phyloP scores from a whole-genome alignment of 2,888 invertebrate genomes.

The Dasysyrphus albostriatus region DNA sequence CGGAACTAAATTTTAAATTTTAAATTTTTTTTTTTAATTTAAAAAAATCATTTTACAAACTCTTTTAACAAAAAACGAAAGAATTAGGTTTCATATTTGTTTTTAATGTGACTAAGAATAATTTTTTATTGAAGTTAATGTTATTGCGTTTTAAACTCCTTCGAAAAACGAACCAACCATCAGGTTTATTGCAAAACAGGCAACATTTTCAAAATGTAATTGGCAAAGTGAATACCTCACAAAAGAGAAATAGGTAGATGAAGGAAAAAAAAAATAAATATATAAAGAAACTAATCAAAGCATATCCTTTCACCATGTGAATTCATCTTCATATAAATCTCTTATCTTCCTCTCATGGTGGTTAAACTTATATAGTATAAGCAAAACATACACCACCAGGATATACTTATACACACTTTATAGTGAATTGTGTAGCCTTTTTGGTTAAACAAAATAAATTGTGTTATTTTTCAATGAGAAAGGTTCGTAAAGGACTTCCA shows the following conservation, averaged over 20 bases:
- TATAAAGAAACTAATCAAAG: constrained; percentile 30
- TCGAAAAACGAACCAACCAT: neutral
- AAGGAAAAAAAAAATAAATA: neutral
- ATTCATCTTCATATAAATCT: constrained; percentile 35
- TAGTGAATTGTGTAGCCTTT: constrained; percentile 24
- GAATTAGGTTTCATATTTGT: neutral
- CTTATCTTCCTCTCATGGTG: constrained; percentile 26
- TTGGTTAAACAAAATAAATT: constrained; percentile 53
- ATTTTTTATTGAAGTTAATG: neutral
- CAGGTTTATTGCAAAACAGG: neutral
- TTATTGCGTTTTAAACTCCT: neutral
- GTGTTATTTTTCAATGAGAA: constrained; percentile 62
- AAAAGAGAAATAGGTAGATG: neutral
- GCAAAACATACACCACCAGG: neutral
- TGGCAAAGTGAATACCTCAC: constrained; percentile 4
- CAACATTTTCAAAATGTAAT: neutral
- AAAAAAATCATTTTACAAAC: too few species aligned
- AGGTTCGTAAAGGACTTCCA: constrained; percentile 32
- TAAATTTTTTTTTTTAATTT: too few species aligned
- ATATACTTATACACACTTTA: neutral
- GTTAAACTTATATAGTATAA: constrained; percentile 2
- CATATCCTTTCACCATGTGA: constrained; percentile 18
- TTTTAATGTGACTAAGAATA: neutral
- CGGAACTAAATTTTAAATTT: too few species aligned
- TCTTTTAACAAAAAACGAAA: neutral